These are phyloP conservation scores for Poeciliopsis prolifica DNA, from an alignment of 2,113 vertebrate genomes.

Conservation along the genomic window DNA sequence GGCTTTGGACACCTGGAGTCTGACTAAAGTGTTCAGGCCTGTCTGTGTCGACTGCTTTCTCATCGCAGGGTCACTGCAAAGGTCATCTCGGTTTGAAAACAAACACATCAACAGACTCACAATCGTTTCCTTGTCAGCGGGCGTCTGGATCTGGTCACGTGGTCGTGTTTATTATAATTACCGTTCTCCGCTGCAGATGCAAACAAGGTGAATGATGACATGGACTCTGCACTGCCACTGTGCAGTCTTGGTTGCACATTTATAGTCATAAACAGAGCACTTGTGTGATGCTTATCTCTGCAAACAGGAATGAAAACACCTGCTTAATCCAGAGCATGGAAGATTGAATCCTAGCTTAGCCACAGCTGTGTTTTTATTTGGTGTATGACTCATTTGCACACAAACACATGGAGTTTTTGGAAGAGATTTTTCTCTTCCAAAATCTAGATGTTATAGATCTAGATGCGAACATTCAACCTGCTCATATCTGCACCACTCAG, in stretches of 20 bases:
- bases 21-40: conserved; percentile 55
- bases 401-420: conserved; percentile 33
- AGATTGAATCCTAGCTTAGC: conserved; percentile 23
- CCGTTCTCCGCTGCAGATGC: conserved; percentile 19
- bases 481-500: fast-evolving
- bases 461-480: neutral
- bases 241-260: neutral
- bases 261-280: conserved; percentile 3
- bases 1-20: conserved; percentile 66
- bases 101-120: conserved; percentile 63
- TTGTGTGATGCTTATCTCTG: conserved; percentile 22
- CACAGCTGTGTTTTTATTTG: conserved; percentile 67
- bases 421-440: neutral
- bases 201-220: conserved; percentile 22
- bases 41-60: conserved; percentile 60
- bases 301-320: conserved; percentile 26
- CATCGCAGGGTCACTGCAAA: conserved; percentile 66
- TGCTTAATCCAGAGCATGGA: conserved; percentile 23
- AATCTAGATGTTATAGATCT: too few species aligned
- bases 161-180: conserved; percentile 42
- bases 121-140: conserved; percentile 54
- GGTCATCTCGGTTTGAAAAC: conserved; percentile 61
- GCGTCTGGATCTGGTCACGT: conserved; percentile 53
- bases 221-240: neutral
- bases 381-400: conserved; percentile 24